These are phyloP conservation scores for Teleopsis dalmanni DNA, from an alignment of 1,140 invertebrate genomes.

Conservation along the genomic window DNA sequence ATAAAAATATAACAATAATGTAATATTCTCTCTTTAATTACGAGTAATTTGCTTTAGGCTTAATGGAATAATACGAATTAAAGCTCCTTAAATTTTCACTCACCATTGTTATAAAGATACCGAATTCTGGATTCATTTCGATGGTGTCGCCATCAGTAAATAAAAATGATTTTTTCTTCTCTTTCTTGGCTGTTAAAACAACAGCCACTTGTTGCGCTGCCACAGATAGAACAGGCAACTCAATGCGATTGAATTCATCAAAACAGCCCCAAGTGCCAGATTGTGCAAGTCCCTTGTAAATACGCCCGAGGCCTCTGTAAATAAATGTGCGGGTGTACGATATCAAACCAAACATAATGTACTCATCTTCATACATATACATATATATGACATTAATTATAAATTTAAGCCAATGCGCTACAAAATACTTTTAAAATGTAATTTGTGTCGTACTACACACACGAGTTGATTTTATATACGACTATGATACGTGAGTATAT, in stretches of 20 bases:
- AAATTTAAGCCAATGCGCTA: no score
- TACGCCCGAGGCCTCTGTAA: conserved; percentile 73
- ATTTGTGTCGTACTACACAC: no score
- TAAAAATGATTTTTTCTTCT: conserved; percentile 81
- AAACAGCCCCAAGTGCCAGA: conserved; percentile 85
- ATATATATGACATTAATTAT: no score
- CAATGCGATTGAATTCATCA: conserved; percentile 89
- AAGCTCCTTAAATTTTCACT: conserved; percentile 16
- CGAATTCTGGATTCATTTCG: conserved; percentile 90
- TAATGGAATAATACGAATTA: no score
- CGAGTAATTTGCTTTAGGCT: no score
- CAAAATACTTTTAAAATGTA: no score
- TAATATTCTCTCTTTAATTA: no score
- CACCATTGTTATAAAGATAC: conserved; percentile 97
- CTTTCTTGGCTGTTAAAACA: conserved; percentile 82
- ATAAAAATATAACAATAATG: no score
- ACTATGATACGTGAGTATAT: no score
- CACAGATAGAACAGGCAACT: conserved; percentile 89
- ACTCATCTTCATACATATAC: no score
- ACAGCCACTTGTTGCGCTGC: conserved; percentile 96
- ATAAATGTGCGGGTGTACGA: conserved; percentile 3
- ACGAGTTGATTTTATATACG: no score
- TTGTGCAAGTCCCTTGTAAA: conserved; percentile 85
- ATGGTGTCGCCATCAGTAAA: conserved; percentile 93
- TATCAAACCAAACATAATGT: no score